These are phyloP conservation scores for Eurosta solidaginis DNA, from an alignment of 1,140 invertebrate species.

Conservation along the genomic window DNA sequence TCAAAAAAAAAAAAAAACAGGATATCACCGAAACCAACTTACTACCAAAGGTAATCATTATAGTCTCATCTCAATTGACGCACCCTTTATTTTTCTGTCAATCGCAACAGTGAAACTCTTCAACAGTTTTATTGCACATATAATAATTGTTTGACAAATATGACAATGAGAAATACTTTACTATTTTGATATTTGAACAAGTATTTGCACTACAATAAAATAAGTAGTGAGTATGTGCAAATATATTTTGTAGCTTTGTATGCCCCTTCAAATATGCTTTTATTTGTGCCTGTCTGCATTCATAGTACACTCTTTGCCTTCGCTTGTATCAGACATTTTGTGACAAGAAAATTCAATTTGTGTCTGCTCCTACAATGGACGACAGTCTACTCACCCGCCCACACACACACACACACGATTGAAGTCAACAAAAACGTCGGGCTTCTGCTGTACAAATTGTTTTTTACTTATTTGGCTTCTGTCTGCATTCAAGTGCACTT, in stretches of 20 bases:
- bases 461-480: background rate
- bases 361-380: background rate
- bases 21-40: too few relatives aligned
- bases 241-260: too few relatives aligned
- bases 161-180: conserved; percentile 4
- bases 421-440: too few relatives aligned
- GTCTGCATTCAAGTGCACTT: background rate
- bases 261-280: too few relatives aligned
- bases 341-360: conserved; percentile 21
- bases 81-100: background rate
- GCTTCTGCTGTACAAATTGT: too few relatives aligned
- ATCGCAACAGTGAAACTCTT: background rate
- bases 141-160: conserved; percentile 13
- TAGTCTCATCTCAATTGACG: too few relatives aligned
- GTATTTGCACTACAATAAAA: background rate
- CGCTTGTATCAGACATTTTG: background rate
- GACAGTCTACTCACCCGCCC: background rate
- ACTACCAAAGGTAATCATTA: too few relatives aligned
- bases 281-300: background rate
- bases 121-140: background rate
- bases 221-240: background rate
- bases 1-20: too few relatives aligned
- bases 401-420: background rate
- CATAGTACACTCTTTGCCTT: background rate
- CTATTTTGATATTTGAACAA: background rate